These are phyloP conservation scores for Chrysodeixis includens DNA, from an alignment of 2,888 invertebrate species.

Conservation along the genomic window DNA sequence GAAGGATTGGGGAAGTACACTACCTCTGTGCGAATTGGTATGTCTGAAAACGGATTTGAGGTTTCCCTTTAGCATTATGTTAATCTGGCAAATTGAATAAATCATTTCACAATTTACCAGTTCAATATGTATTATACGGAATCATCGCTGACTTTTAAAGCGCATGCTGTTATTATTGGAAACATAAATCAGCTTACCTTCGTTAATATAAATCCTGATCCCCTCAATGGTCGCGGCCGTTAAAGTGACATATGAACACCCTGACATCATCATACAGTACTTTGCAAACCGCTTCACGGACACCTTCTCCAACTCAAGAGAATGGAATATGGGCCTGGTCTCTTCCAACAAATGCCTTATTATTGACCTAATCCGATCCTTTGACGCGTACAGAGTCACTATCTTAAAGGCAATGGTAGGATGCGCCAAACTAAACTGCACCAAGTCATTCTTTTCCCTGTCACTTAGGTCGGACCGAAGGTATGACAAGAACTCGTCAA, in stretches of 20 bases:
- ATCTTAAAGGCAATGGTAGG: slow-evolving; percentile 65
- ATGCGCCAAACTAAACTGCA: slow-evolving; percentile 69
- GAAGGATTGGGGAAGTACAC: slow-evolving; percentile 65
- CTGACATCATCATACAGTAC: slow-evolving; percentile 51
- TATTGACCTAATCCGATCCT: slow-evolving; percentile 59
- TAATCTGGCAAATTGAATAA: no score
- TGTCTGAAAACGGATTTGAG: slow-evolving; percentile 66
- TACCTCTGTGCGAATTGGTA: slow-evolving; percentile 71
- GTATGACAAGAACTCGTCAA: slow-evolving; percentile 65
- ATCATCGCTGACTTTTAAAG: no score
- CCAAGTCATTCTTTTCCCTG: slow-evolving; percentile 68
- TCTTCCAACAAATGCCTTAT: slow-evolving; percentile 69
- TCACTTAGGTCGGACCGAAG: slow-evolving; percentile 63
- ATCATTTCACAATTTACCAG: no score
- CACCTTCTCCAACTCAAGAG: slow-evolving; percentile 58
- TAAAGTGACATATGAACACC: slow-evolving; percentile 57
- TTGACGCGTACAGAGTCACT: slow-evolving; percentile 62
- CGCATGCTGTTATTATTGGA: no score
- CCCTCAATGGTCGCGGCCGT: slow-evolving; percentile 58
- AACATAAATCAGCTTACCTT: slow-evolving; percentile 66
- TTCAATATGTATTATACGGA: no score
- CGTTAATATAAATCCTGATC: slow-evolving; percentile 58
- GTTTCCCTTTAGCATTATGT: no score
- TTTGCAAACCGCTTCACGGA: slow-evolving; percentile 62
- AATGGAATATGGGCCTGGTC: slow-evolving; percentile 53